phyloP scores from a whole-genome alignment of 2,113 vertebrate genomes.

The Salvelinus fontinalis region DNA sequence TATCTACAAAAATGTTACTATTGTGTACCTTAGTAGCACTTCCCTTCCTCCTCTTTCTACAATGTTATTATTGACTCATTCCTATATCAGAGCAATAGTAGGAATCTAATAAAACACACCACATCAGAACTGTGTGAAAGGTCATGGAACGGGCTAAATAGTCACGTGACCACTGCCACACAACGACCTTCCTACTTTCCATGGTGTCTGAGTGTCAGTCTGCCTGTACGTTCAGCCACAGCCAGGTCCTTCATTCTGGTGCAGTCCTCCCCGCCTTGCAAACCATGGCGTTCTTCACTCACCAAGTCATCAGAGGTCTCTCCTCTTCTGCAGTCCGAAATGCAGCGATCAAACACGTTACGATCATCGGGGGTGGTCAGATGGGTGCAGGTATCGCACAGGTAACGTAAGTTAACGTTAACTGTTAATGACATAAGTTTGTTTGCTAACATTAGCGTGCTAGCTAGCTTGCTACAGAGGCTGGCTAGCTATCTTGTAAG shows the following conservation, averaged over 20 bases:
- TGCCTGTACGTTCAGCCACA: not conserved
- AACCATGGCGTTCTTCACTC: slow-evolving; percentile 79
- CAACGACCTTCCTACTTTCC: slow-evolving; percentile 30
- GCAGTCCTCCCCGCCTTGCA: not conserved
- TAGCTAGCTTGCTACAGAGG: not conserved
- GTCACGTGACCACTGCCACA: slow-evolving; percentile 41
- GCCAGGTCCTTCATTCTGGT: not conserved
- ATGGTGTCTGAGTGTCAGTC: not conserved
- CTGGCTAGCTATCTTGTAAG: not conserved
- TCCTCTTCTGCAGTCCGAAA: slow-evolving; percentile 66
- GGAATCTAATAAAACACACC: no score
- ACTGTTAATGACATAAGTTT: not conserved
- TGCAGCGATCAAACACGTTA: slow-evolving; percentile 83
- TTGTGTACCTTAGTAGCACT: no score
- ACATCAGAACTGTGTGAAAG: slow-evolving; percentile 46
- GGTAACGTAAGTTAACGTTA: slow-evolving; percentile 58
- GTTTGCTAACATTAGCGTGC: not conserved
- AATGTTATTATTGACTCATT: no score
- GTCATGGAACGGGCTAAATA: slow-evolving; percentile 5
- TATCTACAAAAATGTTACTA: no score
- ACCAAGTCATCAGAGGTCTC: slow-evolving; percentile 64
- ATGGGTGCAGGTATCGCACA: slow-evolving; percentile 93
- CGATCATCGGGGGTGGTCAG: slow-evolving; percentile 87
- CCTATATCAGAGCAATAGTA: no score
- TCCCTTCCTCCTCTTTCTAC: no score